These are phyloP conservation scores for Nomada goodeniana DNA, from an alignment of 2,888 invertebrate species.

Conservation along the genomic window DNA sequence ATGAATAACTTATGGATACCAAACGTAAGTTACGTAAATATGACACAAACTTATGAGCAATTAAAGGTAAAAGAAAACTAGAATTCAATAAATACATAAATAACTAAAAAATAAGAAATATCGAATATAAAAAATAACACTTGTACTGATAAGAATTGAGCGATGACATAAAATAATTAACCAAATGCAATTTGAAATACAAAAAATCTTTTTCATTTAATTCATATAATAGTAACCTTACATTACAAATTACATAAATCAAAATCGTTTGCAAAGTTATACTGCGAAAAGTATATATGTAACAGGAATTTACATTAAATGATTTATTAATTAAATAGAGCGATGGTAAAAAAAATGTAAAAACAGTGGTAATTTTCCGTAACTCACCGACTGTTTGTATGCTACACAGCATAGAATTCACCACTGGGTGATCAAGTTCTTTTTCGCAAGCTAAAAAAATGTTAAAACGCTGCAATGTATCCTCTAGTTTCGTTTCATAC, in stretches of 20 bases:
- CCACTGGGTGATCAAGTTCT: constrained; percentile 91
- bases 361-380: neutral
- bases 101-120: no score
- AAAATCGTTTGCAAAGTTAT: no score
- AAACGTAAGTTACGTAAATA: neutral
- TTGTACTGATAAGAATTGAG: no score
- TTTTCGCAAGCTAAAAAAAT: constrained; percentile 89
- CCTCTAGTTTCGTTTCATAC: constrained; percentile 84
- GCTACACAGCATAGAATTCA: constrained; percentile 92
- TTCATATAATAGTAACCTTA: no score
- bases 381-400: constrained; percentile 89
- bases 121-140: no score
- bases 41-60: neutral
- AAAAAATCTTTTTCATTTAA: no score
- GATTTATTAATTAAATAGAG: neutral
- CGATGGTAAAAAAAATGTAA: neutral
- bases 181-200: no score
- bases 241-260: no score
- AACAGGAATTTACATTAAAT: neutral
- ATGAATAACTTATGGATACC: neutral
- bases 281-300: neutral
- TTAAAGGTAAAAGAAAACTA: neutral
- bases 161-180: no score
- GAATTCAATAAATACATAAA: neutral
- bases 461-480: constrained; percentile 86